phyloP scores from a whole-genome alignment of 2,113 vertebrate genomes.

The Scatophagus argus region DNA sequence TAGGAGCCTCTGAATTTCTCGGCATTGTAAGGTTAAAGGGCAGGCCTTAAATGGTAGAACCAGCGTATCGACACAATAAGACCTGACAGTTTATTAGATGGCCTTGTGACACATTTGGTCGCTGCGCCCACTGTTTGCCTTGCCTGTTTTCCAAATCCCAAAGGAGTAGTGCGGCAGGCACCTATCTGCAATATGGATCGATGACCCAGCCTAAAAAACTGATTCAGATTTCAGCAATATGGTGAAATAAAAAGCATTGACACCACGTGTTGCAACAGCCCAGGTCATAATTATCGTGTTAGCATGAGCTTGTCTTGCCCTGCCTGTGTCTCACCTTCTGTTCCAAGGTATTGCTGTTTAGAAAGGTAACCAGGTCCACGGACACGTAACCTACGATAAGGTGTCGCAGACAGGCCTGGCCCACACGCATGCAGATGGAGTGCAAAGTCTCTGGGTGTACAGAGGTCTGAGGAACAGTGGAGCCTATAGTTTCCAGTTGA shows the following conservation, averaged over 20 bases:
- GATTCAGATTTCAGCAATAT: constrained; percentile 69
- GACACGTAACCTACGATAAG: constrained; percentile 88
- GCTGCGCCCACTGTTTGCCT: constrained; percentile 69
- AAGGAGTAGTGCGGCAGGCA: constrained; percentile 71
- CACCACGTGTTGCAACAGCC: constrained; percentile 19
- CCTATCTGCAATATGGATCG: constrained; percentile 76
- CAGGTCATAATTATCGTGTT: constrained; percentile 24
- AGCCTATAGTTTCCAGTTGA: constrained; percentile 83
- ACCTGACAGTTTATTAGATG: constrained; percentile 87
- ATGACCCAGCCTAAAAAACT: constrained; percentile 69
- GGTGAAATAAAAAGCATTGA: constrained; percentile 53
- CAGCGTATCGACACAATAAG: constrained; percentile 87
- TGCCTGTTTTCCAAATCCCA: constrained; percentile 73
- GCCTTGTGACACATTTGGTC: constrained; percentile 78
- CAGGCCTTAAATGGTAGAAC: constrained; percentile 83
- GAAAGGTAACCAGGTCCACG: constrained; percentile 88
- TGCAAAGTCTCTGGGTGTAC: constrained; percentile 83
- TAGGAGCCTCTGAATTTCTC: constrained; percentile 67
- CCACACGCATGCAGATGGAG: constrained; percentile 84
- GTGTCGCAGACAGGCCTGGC: constrained; percentile 83
- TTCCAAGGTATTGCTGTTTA: constrained; percentile 81
- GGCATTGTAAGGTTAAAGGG: constrained; percentile 81
- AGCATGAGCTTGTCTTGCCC: constrained; percentile 2
- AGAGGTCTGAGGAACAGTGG: constrained; percentile 87
- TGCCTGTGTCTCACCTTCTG: constrained; percentile 85